Evolutionary conservation across 92 coral and sea anemone species (phyloP).

Genomic region (Umimayanthus kanabou): DNA sequence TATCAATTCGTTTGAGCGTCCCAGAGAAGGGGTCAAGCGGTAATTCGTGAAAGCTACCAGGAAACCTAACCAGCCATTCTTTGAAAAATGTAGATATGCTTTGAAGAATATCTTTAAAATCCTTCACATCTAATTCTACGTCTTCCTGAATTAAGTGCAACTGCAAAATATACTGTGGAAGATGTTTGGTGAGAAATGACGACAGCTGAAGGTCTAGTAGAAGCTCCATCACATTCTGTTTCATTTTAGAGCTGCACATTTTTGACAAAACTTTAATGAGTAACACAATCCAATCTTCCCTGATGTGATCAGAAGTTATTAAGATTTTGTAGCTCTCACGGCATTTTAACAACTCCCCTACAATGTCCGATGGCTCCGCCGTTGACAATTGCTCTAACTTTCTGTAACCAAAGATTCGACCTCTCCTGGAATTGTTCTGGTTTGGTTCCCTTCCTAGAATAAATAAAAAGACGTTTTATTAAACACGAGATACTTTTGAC

Average conservation of each 20-base stretch:
- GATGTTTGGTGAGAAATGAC: constrained; percentile 51
- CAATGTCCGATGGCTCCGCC: constrained; percentile 52
- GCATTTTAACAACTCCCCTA: constrained; percentile 45
- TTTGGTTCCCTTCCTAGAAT: neutral
- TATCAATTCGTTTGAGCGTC: constrained; percentile 42
- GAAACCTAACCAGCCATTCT: constrained; percentile 73
- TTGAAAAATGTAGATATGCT: constrained; percentile 69
- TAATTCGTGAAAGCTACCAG: constrained; percentile 60
- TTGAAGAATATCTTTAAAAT: constrained; percentile 47
- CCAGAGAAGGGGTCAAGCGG: constrained; percentile 75
- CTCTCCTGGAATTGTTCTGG: constrained; percentile 9
- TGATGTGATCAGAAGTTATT: constrained; percentile 54
- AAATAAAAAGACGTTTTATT: too few relatives aligned
- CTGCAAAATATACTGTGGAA: constrained; percentile 74
- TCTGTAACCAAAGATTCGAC: constrained; percentile 64
- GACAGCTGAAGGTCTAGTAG: constrained; percentile 71
- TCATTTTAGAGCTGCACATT: constrained; percentile 75
- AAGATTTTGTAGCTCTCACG: constrained; percentile 59
- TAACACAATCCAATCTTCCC: constrained; percentile 72
- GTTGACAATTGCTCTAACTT: constrained; percentile 45
- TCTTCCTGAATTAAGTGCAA: constrained; percentile 67
- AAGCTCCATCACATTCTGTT: constrained; percentile 65
- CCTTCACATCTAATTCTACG: constrained; percentile 37
- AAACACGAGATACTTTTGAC: too few relatives aligned
- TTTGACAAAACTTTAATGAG: constrained; percentile 64